phyloP scores from a whole-genome alignment of 2,797 vertebrate genomes.

The Lerista edwardsae region DNA sequence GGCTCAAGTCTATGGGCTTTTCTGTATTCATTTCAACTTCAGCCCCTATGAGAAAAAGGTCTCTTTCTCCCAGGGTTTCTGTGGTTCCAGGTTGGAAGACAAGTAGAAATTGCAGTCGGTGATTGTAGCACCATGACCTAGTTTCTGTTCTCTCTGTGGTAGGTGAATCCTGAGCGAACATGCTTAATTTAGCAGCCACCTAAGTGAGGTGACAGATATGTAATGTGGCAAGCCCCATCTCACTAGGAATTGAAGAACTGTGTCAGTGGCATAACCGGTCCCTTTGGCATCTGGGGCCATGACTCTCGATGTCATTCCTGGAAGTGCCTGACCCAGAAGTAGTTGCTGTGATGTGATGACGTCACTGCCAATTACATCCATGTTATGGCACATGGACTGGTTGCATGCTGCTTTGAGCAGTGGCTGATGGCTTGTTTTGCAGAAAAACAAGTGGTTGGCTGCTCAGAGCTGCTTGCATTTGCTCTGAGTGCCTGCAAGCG shows the following conservation, averaged over 20 bases:
- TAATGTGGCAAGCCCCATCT: not conserved
- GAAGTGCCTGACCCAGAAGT: no score
- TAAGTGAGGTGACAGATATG: accelerated
- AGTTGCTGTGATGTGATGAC: no score
- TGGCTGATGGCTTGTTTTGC: no score
- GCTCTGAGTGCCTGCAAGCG: no score
- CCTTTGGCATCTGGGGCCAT: no score
- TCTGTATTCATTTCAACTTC: not conserved
- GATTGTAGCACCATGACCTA: not conserved
- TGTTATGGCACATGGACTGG: no score
- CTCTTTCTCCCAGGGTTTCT: not conserved
- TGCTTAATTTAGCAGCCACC: not conserved
- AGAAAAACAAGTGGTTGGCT: no score
- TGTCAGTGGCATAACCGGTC: no score
- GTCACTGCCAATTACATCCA: no score
- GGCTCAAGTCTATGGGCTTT: not conserved
- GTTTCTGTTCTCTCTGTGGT: not conserved
- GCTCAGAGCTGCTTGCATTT: no score
- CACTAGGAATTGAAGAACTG: not conserved
- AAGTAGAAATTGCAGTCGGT: not conserved
- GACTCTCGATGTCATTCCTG: no score
- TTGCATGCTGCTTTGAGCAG: no score
- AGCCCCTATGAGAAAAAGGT: not conserved
- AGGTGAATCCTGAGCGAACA: not conserved
- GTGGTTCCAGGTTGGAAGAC: not conserved